A percentile compares a stretch with the other conserved stretches of the same genome.
Conservation (phyloP, 2,888 invertebrate species). For the Sphaeridia pumilis region DNA sequence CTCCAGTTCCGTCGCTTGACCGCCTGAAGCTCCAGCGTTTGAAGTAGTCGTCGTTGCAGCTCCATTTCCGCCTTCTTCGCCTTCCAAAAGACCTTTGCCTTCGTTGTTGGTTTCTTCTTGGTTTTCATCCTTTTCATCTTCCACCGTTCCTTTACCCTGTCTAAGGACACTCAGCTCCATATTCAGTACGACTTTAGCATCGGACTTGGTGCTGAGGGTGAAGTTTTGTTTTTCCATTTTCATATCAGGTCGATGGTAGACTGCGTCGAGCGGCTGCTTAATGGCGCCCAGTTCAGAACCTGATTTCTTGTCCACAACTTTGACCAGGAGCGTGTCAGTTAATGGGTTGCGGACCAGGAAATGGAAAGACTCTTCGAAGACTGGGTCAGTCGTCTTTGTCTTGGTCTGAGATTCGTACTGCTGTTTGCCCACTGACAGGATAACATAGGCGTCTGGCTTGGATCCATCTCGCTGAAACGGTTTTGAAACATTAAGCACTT, state of each 20-base stretch:
- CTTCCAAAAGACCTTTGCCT: not conserved
- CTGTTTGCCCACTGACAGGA: conserved; percentile 33
- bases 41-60: not conserved
- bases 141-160: conserved; percentile 12
- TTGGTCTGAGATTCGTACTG: conserved; percentile 25
- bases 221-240: conserved; percentile 34
- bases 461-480: conserved; percentile 17
- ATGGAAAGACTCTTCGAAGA: conserved; percentile 89
- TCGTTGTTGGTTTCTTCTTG: conserved; percentile 19
- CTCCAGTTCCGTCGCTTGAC: not conserved
- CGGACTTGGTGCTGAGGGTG: conserved; percentile 27
- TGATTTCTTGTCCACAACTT: conserved; percentile 45
- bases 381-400: conserved; percentile 56
- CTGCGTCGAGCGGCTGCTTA: conserved; percentile 32
- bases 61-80: not conserved
- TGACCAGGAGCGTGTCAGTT: conserved; percentile 70
- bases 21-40: not conserved
- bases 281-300: conserved; percentile 30
- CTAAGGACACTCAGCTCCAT: conserved; percentile 27
- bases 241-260: conserved; percentile 34
- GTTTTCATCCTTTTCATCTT: conserved; percentile 9
- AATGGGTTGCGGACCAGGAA: conserved; percentile 87
- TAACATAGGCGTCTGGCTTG: conserved; percentile 34
- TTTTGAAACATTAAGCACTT: too few relatives aligned
- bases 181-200: conserved; percentile 31